These are phyloP conservation scores for Lagria hirta DNA, from an alignment of 2,888 invertebrate genomes.

Conservation along the genomic window DNA sequence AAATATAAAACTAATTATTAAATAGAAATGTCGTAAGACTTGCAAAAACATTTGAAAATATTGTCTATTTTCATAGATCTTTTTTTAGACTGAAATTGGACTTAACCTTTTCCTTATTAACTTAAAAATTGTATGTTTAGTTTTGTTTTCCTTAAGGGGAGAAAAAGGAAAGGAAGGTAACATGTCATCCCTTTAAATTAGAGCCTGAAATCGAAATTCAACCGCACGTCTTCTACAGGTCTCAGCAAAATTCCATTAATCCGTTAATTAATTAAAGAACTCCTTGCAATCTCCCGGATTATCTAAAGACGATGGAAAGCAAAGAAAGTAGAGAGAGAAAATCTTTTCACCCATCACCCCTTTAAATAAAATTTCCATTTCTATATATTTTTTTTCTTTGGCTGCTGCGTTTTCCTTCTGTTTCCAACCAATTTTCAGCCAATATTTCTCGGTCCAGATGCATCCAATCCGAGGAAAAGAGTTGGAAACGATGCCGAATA, in stretches of 20 bases:
- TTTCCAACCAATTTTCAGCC: too few species aligned
- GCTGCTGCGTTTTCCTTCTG: too few species aligned
- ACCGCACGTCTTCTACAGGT: slow-evolving; percentile 14
- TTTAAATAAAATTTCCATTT: slow-evolving; percentile 3
- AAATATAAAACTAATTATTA: too few species aligned
- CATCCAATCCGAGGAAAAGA: slow-evolving; percentile 13
- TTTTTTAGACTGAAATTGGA: too few species aligned
- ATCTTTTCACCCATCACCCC: slow-evolving; percentile 3
- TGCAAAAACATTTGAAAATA: too few species aligned
- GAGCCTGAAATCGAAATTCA: slow-evolving; percentile 14
- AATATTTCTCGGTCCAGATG: slow-evolving; percentile 7
- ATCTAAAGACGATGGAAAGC: slow-evolving; percentile 10
- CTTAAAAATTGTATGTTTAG: too few species aligned
- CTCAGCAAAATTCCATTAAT: slow-evolving; percentile 13
- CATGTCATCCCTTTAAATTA: slow-evolving; percentile 11
- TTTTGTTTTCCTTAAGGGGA: too few species aligned
- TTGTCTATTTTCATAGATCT: too few species aligned
- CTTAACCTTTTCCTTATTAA: too few species aligned
- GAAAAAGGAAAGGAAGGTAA: slow-evolving; percentile 10
- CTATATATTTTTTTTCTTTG: slow-evolving; percentile 11
- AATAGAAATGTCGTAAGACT: too few species aligned
- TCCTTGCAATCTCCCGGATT: slow-evolving; percentile 14
- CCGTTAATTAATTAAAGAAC: slow-evolving; percentile 18
- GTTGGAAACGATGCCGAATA: slow-evolving; percentile 12
- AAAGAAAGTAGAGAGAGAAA: slow-evolving; percentile 13